Evolutionary conservation across 2,113 vertebrate genomes (phyloP).

Genomic region (Mesoclemmys tuberculata): DNA sequence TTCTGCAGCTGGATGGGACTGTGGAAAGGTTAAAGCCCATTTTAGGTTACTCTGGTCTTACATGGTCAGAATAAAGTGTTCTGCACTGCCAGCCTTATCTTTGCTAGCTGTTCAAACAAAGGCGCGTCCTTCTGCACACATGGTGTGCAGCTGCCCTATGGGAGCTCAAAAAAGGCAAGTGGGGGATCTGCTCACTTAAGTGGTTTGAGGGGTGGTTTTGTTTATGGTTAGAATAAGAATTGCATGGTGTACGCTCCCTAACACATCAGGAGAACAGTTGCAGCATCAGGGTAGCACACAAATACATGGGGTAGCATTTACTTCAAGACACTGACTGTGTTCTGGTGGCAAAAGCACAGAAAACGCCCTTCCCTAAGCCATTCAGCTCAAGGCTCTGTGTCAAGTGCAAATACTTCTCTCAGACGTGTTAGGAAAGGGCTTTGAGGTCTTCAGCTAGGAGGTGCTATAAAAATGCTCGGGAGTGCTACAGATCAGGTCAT

Average conservation of each 20-base stretch:
- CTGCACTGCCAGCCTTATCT: not conserved
- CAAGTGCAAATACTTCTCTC: not conserved
- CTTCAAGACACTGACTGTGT: not conserved
- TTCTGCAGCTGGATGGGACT: not conserved
- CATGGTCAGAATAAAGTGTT: not conserved
- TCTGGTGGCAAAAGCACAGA: not conserved
- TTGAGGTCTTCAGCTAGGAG: not conserved
- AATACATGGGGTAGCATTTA: not conserved
- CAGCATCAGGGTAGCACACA: not conserved
- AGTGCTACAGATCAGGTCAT: not conserved
- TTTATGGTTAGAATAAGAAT: not conserved
- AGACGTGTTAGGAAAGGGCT: not conserved
- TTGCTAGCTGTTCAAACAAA: slow-evolving; percentile 7
- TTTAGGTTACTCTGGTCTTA: not conserved
- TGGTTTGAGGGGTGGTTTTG: not conserved
- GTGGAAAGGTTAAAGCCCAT: not conserved
- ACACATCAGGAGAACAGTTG: not conserved
- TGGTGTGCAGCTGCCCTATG: not conserved
- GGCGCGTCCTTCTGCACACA: not conserved
- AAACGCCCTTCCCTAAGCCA: not conserved
- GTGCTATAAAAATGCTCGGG: not conserved
- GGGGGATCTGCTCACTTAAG: not conserved
- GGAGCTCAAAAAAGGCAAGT: not conserved
- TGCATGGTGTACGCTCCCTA: not conserved
- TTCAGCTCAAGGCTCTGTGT: not conserved